Evolutionary conservation across 35 echinoderm and acorn worm genomes (phyloP).

Genomic region (Chiridota heheva): DNA sequence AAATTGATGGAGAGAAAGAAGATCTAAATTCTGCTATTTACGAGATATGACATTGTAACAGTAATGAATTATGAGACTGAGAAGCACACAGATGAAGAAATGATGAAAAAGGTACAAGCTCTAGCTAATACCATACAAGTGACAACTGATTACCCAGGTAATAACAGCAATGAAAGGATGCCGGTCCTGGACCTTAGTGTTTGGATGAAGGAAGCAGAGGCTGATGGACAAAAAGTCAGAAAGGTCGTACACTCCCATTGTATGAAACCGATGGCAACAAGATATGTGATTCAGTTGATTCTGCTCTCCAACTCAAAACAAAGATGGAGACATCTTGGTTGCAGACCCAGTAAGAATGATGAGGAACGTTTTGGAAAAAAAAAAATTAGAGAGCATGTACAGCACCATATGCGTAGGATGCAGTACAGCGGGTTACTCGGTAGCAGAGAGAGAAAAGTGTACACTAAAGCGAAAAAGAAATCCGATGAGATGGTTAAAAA

Average conservation of each 20-base stretch:
- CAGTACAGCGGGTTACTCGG: conserved; percentile 12
- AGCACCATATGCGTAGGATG: conserved; percentile 29
- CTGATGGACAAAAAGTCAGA: not conserved
- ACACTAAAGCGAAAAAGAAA: conserved; percentile 10
- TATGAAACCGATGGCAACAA: conserved; percentile 39
- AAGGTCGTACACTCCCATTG: conserved; percentile 16
- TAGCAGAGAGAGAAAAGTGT: conserved; percentile 22
- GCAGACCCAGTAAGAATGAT: not conserved
- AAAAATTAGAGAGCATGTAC: not conserved
- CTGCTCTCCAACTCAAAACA: conserved; percentile 1
- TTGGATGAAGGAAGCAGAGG: not conserved
- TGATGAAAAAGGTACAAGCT: conserved; percentile 18
- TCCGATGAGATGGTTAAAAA: conserved; percentile 12
- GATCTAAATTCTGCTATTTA: not conserved
- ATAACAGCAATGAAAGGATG: not conserved
- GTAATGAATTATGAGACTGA: not conserved
- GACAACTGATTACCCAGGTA: not conserved
- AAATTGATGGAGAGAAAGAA: too few relatives aligned
- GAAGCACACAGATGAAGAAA: not conserved
- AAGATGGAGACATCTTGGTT: not conserved
- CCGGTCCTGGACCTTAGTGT: not conserved
- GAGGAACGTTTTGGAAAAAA: not conserved
- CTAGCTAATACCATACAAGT: conserved; percentile 4
- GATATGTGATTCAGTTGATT: conserved; percentile 1
- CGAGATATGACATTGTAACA: conserved; percentile 1